A percentile compares a stretch with the other conserved stretches of the same genome.
These are phyloP conservation scores for Uropetala carovei DNA, from an alignment of 2,888 invertebrate genomes.

Conservation along the genomic window DNA sequence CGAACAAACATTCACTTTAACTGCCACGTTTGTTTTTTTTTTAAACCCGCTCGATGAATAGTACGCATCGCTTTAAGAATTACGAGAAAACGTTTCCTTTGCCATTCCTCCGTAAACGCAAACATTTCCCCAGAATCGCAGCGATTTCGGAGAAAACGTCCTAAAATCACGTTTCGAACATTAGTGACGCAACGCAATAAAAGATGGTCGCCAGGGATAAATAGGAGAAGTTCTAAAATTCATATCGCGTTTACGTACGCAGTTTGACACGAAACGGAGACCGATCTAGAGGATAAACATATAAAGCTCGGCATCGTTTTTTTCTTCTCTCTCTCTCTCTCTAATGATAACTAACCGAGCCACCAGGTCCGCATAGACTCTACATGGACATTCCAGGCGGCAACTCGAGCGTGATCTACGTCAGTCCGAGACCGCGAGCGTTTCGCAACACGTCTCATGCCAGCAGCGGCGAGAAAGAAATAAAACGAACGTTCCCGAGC, in stretches of 20 bases:
- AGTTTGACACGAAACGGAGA: not conserved
- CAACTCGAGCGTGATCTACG: not conserved
- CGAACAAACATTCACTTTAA: no score
- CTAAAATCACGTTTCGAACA: no score
- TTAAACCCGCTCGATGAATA: no score
- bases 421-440: not conserved
- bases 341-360: not conserved
- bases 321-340: not conserved
- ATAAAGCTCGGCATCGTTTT: not conserved
- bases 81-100: no score
- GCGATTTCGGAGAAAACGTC: not conserved
- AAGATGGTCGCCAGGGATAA: not conserved
- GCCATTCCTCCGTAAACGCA: no score
- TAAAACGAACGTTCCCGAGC: not conserved
- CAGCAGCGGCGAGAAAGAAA: not conserved
- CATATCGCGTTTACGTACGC: not conserved
- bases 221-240: not conserved
- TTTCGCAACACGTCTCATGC: not conserved
- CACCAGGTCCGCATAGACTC: not conserved
- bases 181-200: no score
- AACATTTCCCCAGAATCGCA: not conserved
- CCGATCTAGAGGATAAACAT: not conserved
- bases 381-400: not conserved
- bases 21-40: no score
- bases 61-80: no score